Conservation (phyloP, 2,888 invertebrate genomes). For the Drosophila hamatofila region DNA sequence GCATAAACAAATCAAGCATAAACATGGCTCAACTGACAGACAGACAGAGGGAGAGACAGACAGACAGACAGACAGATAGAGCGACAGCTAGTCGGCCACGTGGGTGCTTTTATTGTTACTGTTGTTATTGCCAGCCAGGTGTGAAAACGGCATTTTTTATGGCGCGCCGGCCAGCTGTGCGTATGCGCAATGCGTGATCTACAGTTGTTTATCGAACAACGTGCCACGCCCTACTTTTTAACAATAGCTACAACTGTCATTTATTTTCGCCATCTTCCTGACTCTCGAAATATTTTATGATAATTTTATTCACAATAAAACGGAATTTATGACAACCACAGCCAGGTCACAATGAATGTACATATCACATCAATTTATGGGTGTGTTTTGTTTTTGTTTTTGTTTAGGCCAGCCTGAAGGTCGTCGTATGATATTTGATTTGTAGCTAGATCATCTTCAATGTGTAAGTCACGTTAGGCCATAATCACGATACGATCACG, state of each 20-base stretch:
- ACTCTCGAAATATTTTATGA: constrained; percentile 40
- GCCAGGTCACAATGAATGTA: constrained; percentile 3
- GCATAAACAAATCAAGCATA: constrained; percentile 74
- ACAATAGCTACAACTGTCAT: constrained; percentile 35
- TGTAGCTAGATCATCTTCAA: constrained; percentile 21
- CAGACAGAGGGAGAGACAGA: not conserved
- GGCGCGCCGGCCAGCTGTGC: constrained; percentile 41
- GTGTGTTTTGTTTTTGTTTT: constrained; percentile 1
- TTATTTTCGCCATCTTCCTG: constrained; percentile 29
- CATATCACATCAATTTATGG: not conserved
- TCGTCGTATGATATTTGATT: constrained; percentile 29
- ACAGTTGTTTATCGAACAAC: constrained; percentile 34
- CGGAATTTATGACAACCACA: constrained; percentile 48
- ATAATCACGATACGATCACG: constrained; percentile 26
- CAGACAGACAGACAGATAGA: constrained; percentile 2
- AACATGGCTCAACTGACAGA: constrained; percentile 43
- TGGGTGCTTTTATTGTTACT: constrained; percentile 56
- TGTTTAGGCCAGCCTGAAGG: constrained; percentile 35
- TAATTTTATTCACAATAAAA: constrained; percentile 59
- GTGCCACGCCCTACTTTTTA: constrained; percentile 35
- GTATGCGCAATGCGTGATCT: constrained; percentile 58
- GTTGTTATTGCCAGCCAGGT: constrained; percentile 61
- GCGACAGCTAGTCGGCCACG: constrained; percentile 41
- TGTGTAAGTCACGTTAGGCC: constrained; percentile 20
- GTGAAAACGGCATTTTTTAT: constrained; percentile 71